A percentile compares a stretch with the other conserved stretches of the same genome.
Evolutionary conservation across 2,113 vertebrate species (phyloP).

Genomic region (Zosterops japonicus): DNA sequence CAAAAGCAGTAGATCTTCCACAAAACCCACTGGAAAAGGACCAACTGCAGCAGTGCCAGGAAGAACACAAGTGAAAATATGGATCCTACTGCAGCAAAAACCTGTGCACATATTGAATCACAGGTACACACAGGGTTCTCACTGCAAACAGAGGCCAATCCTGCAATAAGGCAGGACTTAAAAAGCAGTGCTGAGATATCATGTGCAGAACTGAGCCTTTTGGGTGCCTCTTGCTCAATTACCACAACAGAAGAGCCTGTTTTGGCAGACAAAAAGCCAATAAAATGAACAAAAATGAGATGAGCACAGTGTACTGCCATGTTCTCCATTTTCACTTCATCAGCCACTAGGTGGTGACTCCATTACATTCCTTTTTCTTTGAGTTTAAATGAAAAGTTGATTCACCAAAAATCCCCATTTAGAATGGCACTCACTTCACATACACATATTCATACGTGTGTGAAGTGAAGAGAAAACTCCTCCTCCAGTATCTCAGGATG

Average conservation of each 20-base stretch:
- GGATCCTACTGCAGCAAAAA: background rate
- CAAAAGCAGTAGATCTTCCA: background rate
- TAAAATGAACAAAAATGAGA: background rate
- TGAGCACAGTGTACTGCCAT: fast-evolving
- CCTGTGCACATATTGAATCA: background rate
- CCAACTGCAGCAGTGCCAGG: background rate
- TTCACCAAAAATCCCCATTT: background rate
- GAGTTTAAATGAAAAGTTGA: background rate
- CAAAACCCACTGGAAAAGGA: fast-evolving
- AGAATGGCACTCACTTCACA: background rate
- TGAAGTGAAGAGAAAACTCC: background rate
- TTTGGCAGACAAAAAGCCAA: background rate
- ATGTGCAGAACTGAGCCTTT: background rate
- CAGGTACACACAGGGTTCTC: background rate
- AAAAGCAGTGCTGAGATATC: background rate
- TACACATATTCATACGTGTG: fast-evolving
- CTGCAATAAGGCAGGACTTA: background rate
- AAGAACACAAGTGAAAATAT: background rate
- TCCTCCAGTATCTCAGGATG: background rate
- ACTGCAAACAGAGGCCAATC: background rate
- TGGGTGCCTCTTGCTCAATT: background rate
- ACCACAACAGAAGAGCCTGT: background rate
- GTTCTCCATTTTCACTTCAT: background rate
- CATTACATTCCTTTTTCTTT: background rate
- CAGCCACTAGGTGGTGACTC: constrained; percentile 21